Base-by-base conservation (phyloP, 1,140 invertebrate genomes). In the Rhopalosiphum padi region DNA sequence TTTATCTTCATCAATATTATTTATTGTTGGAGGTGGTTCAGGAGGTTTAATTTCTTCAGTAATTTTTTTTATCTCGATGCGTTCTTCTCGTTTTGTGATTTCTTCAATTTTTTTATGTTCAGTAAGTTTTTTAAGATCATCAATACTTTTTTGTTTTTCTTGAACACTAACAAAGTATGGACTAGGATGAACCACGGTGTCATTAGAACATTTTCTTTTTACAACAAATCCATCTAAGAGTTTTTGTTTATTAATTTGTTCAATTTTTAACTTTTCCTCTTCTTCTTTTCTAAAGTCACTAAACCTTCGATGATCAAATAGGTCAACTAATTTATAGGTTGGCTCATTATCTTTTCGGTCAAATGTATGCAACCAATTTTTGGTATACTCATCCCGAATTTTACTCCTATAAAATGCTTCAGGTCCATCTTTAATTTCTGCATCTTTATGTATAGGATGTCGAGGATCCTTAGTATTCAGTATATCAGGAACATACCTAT, bases 11-110 rank as follows among this genome's bases (percentile, higher is more conserved):
- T 93, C 91, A 30, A 93, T 41, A 53, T 55, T 85, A 86, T 85
- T 83, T 43, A 86, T n/a, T n/a, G 82, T 41, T 85, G 82, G 91
- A 53, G 91, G 91, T 53, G 82, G 91, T 55, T 83, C 68, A 30
- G 91, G 91, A 93, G 91, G 83, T 91, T 94, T 94, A 0, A 83
- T 77, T 93, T 94, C 94, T 94, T 94, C 94, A 94, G 85, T 37
- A 85, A 51, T 48, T 88, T 90, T 93, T 91, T 82, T 94, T 85
- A 91, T 94, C 94, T 89, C 94, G 93, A 46, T 94, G 51, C 90
- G 90, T 83, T 92, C 90, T 86, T 93, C 91, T 43, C 77, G 68
- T 93, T 43, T 82, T 41, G n/a, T 25, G 9, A 90, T 86, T 48
- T 82, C 93, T 91, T 94, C 94, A 60, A 51, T 48, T 90, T 86